Percentiles rank a stretch among this genome's conserved stretches.
phyloP scores from a whole-genome alignment of 2,797 vertebrate species.

The Euthynnus affinis region DNA sequence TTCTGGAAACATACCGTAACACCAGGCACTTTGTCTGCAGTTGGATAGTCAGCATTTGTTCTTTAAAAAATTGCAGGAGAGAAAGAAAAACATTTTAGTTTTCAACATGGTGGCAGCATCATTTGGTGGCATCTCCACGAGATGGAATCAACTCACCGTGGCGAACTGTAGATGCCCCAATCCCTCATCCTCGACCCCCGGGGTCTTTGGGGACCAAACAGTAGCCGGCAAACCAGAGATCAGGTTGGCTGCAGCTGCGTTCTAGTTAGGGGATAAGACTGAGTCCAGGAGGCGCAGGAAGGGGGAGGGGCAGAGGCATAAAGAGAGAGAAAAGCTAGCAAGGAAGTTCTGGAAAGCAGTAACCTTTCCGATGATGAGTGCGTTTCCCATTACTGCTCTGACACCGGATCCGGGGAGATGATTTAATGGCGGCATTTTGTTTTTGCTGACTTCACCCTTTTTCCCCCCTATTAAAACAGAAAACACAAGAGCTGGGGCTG shows the following conservation, averaged over 20 bases:
- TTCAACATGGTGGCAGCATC: conserved; percentile 69
- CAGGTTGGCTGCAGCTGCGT: conserved; percentile 37
- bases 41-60: conserved; percentile 74
- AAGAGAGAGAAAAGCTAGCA: conserved; percentile 49
- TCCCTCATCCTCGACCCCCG: conserved; percentile 84
- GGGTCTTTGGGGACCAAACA: conserved; percentile 47
- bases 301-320: conserved; percentile 20
- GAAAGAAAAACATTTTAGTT: conserved; percentile 24
- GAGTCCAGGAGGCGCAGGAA: conserved; percentile 12
- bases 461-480: conserved; percentile 78
- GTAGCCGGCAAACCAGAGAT: conserved; percentile 32
- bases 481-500: conserved; percentile 65
- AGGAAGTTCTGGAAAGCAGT: conserved; percentile 88
- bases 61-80: conserved; percentile 28
- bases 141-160: conserved; percentile 87
- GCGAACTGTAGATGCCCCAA: conserved; percentile 88
- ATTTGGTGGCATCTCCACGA: conserved; percentile 78
- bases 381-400: conserved; percentile 93
- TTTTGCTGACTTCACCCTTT: conserved; percentile 93
- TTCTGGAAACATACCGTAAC: background rate
- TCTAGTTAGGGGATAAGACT: conserved; percentile 37
- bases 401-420: conserved; percentile 90
- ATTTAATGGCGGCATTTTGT: conserved; percentile 98
- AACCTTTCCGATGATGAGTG: conserved; percentile 93
- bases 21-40: conserved; percentile 48